Base-by-base conservation (phyloP, 1,140 invertebrate species). In the Papilio xuthus region DNA sequence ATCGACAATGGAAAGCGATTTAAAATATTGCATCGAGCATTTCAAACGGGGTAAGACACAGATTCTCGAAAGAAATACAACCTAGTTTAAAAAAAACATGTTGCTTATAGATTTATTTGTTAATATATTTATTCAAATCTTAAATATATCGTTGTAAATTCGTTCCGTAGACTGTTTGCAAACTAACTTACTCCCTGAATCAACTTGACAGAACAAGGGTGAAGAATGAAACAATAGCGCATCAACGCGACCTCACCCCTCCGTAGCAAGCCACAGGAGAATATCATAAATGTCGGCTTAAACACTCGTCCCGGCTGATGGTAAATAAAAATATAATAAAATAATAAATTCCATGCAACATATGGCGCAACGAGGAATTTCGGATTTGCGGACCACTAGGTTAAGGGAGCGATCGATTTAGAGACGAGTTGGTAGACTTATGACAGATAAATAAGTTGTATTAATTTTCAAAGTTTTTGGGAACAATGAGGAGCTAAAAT, bases 251-350 rank as follows among this genome's bases (percentile, higher is more conserved):
- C 78, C 60, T 78, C 84, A 84, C 89, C 90, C 89, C 85, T 88
- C 86, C 71, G 73, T 7, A 81, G 76, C 84, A 88, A 92, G 89
- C 91, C 91, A 85, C 91, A 88, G 80, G 90, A 89, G 91, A 92
- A 92, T 92, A 93, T 93, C 89, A 92, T 93, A 93, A 93, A 92
- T 87, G 92, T 89, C 90, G 87, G 90, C 89, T 94, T 93, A 94
- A 94, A 92, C 91, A 92, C 90, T 90, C 89, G 86, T 91, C 90
- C 89, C 90, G 53, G 82, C 81, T 88, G 91, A 91, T 87, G 89
- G 86, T 93, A 93, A 92, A 94, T 92, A 93, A 92, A 93, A 93
- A 91, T 88, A 88, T 91, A 92, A 93, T 92, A 90, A 92, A 94
- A 94, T 94, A 93, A 93, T 93, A 89, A 88, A 93, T 93, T 92